Evolutionary conservation across 1,140 invertebrate genomes (phyloP), one percentile per base, ranked within the genome.

Genomic region (Thaumetopoea pityocampa): DNA sequence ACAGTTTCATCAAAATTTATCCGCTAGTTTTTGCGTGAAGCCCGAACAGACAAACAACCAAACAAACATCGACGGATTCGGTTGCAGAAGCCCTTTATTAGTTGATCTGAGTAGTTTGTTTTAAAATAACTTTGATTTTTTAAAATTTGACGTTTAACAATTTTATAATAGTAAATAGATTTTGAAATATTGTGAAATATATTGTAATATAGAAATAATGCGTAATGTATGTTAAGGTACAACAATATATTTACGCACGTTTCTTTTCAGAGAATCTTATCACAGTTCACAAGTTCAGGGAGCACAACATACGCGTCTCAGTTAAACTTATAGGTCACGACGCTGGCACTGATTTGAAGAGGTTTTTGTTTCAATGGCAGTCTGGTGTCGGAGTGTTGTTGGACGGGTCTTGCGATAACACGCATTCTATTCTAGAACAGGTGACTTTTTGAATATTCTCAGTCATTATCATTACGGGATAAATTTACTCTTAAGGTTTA

Each of bases 331-430:
- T 51, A 26, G 42, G 41, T 24, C 20, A 20, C 10, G n/a, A 26
- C 5, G 19, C 15, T 14, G 14, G 35, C 15, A 28, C 27, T 9
- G 33, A 34, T 6, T 26, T 64, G 23, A 23, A 48, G 6, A 15
- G 9, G 14, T 17, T 24, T 4, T 43, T 67, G 17, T 16, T 10
- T 1, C 56, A 57, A 9, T 46, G 46, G 33, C 58, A 44, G 8
- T 35, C 29, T 4, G 28, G 54, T 3, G 23, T 76, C 2, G 74
- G 71, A 18, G 54, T 76, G 0, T 9, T 76, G 5, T 1, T 79
- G 6, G 57, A 71, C 8, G 57, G 35, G 5, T 18, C 33, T n/a
- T 79, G 74, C 29, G 16, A 48, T 5, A 24, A 45, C 10, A 42
- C 49, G 1, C 19, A 35, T 5, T 3, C 17, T 22, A 27, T 62